Percentiles rank a stretch among this genome's conserved stretches.
Conservation (phyloP, 2,113 vertebrate genomes). For the Nansenia antarctica region DNA sequence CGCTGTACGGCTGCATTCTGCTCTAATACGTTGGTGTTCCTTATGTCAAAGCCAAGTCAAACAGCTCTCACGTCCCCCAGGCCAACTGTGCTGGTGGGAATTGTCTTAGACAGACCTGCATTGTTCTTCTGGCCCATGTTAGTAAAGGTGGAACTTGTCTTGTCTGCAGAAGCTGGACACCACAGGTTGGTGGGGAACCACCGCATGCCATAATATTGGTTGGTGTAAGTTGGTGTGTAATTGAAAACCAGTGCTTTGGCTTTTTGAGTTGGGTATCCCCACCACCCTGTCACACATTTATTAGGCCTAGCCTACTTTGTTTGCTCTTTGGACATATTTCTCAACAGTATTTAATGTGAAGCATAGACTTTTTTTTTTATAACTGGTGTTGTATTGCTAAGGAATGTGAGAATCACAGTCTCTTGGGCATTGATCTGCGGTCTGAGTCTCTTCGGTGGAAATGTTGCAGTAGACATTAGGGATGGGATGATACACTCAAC, state of each 20-base stretch:
- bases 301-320: no score
- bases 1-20: no score
- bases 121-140: slow-evolving; percentile 5
- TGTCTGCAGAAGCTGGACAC: not conserved
- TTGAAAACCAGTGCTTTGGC: not conserved
- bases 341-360: not conserved
- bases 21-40: not conserved
- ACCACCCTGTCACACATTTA: not conserved
- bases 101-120: slow-evolving; percentile 8
- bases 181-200: not conserved
- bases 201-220: not conserved
- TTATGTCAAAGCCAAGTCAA: slow-evolving; percentile 15
- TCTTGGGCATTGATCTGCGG: not conserved
- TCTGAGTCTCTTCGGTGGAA: not conserved
- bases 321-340: no score
- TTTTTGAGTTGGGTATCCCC: not conserved
- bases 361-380: not conserved
- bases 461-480: not conserved
- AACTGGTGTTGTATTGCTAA: not conserved
- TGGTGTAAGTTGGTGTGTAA: not conserved
- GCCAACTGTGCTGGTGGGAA: not conserved
- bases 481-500: no score
- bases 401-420: not conserved
- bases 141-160: not conserved
- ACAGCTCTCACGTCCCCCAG: not conserved